Percentiles rank a stretch among this genome's conserved stretches.
Evolutionary conservation across 53 echinoderm and acorn worm genomes (phyloP).

Genomic region (Zoroaster sp.): DNA sequence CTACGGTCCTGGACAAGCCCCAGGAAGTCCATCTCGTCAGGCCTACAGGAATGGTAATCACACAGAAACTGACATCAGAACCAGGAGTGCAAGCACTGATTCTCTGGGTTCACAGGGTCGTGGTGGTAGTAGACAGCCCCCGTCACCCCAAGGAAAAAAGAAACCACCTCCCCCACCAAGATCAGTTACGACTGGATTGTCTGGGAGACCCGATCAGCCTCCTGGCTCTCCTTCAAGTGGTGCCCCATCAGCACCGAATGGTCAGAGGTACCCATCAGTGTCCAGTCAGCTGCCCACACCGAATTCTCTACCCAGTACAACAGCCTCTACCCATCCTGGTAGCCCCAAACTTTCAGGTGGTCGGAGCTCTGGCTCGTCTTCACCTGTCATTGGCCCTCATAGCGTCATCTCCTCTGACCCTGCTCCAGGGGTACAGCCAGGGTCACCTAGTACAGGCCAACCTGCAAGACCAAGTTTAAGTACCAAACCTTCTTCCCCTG

Average conservation of each 20-base stretch:
- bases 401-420: slow-evolving; percentile 3
- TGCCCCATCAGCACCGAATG: slow-evolving; percentile 27
- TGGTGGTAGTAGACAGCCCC: slow-evolving; percentile 50
- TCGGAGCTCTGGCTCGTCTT: slow-evolving; percentile 30
- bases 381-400: slow-evolving; percentile 22
- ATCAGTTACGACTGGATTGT: slow-evolving; percentile 31
- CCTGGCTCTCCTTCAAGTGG: slow-evolving; percentile 36
- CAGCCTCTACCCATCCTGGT: slow-evolving; percentile 36
- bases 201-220: slow-evolving; percentile 15
- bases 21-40: slow-evolving; percentile 24
- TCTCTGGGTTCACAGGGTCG: slow-evolving; percentile 17
- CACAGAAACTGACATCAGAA: slow-evolving; percentile 25
- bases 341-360: slow-evolving; percentile 49
- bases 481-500: slow-evolving; percentile 6
- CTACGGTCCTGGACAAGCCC: slow-evolving; percentile 26
- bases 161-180: slow-evolving; percentile 71
- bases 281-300: slow-evolving; percentile 9
- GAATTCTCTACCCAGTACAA: slow-evolving; percentile 12
- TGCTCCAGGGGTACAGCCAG: slow-evolving; percentile 13
- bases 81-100: slow-evolving; percentile 30
- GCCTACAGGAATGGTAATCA: slow-evolving; percentile 14
- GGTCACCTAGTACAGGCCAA: slow-evolving; percentile 16
- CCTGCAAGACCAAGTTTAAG: not conserved
- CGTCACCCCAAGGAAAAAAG: slow-evolving; percentile 73
- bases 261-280: slow-evolving; percentile 43